These are phyloP conservation scores for Oikopleura vanhoeffeni DNA, from an alignment of 23 tunicate genomes.

Conservation along the genomic window DNA sequence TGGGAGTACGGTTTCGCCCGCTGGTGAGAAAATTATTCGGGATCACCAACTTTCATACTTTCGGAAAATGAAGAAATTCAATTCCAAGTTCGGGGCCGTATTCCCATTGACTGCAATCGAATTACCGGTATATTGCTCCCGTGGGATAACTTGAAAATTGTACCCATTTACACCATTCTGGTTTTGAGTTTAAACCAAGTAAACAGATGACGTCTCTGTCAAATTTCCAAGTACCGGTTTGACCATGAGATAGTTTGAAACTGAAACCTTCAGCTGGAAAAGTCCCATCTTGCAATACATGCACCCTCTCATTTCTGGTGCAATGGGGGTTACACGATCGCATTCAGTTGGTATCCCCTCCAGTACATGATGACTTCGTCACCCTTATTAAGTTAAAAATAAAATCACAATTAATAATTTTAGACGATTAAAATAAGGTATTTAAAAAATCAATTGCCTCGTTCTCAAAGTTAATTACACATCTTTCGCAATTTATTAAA, in stretches of 20 bases:
- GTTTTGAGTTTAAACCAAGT: neutral
- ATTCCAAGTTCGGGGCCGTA: neutral
- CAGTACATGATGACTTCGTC: neutral
- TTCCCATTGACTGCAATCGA: conserved; percentile 1
- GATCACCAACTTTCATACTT: neutral
- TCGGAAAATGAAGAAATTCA: neutral
- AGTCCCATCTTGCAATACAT: neutral
- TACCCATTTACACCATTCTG: conserved; percentile 7
- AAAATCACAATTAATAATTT: too few species aligned
- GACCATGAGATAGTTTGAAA: neutral
- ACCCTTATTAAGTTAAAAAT: too few species aligned
- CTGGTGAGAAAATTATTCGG: neutral
- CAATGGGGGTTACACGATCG: neutral
- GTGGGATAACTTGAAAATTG: too few species aligned
- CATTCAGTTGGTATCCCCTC: neutral
- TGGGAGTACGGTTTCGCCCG: too few species aligned
- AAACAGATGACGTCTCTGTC: neutral
- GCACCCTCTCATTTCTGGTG: neutral
- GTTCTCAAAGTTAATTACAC: too few species aligned
- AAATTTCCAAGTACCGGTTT: neutral
- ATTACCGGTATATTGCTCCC: conserved; percentile 1
- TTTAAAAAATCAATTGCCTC: too few species aligned
- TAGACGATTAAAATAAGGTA: too few species aligned
- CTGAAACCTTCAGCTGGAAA: neutral
- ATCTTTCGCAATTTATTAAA: too few species aligned